These are phyloP conservation scores for Trissolcus brochymenae DNA, from an alignment of 2,888 invertebrate species.

Conservation along the genomic window DNA sequence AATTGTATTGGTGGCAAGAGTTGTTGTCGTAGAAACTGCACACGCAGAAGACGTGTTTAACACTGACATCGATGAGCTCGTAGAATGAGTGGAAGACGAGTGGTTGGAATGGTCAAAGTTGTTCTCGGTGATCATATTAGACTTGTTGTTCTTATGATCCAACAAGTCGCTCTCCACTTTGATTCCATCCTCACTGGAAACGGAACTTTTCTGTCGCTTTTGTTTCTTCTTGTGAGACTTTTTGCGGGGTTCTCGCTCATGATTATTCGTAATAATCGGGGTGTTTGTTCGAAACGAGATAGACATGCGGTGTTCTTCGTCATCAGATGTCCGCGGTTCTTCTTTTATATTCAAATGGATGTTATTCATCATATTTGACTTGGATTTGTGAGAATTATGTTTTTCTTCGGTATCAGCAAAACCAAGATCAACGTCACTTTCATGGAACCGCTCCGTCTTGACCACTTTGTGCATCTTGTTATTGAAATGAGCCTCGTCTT, in stretches of 20 bases:
- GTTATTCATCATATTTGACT: constrained; percentile 63
- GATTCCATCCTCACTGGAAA: constrained; percentile 75
- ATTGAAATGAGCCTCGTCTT: constrained; percentile 81
- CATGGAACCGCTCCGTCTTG: constrained; percentile 81
- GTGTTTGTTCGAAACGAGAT: constrained; percentile 67
- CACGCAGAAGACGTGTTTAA: constrained; percentile 13
- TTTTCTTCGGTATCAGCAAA: constrained; percentile 76
- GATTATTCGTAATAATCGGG: constrained; percentile 68
- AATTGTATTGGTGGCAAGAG: not conserved
- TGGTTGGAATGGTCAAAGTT: constrained; percentile 62
- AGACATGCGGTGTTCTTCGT: constrained; percentile 68
- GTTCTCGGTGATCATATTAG: constrained; percentile 51
- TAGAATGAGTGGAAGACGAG: constrained; percentile 1
- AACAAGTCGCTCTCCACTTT: constrained; percentile 63
- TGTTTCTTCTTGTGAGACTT: constrained; percentile 90
- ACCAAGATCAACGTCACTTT: constrained; percentile 79
- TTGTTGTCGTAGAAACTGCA: constrained; percentile 4
- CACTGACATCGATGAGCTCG: not conserved
- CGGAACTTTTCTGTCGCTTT: constrained; percentile 84
- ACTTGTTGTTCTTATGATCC: constrained; percentile 64
- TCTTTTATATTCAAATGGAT: constrained; percentile 68
- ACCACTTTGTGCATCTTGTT: constrained; percentile 78
- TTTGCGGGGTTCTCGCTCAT: constrained; percentile 79
- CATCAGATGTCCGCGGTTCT: constrained; percentile 72
- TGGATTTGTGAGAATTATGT: constrained; percentile 68